Conservation (phyloP, 2,797 vertebrate genomes). For the Myiotriccus ornatus region DNA sequence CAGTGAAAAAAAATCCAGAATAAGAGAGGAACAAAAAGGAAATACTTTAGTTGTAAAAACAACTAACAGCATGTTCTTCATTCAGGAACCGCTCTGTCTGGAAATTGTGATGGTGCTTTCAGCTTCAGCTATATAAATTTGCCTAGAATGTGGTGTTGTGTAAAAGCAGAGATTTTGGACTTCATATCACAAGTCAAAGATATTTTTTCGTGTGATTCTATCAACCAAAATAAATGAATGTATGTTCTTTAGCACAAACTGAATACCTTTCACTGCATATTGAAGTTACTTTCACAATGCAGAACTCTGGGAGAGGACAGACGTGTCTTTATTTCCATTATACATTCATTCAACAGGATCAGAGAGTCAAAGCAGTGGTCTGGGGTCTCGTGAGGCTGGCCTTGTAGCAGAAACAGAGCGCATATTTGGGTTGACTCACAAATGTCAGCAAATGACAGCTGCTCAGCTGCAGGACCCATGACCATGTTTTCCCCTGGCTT, state of each 20-base stretch:
- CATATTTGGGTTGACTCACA: background rate
- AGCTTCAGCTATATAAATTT: background rate
- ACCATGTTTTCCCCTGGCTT: background rate
- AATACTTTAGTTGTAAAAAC: background rate
- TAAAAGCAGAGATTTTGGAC: background rate
- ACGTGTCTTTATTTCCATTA: background rate
- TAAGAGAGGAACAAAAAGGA: background rate
- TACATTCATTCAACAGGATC: background rate
- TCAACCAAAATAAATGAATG: background rate
- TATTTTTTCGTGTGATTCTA: background rate
- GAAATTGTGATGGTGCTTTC: background rate
- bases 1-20: background rate
- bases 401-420: background rate
- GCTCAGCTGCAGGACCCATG: background rate
- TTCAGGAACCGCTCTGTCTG: background rate
- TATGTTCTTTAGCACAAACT: background rate
- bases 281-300: background rate
- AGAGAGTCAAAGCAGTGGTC: background rate
- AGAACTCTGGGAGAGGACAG: background rate
- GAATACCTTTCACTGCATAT: background rate
- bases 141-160: background rate
- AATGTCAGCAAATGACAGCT: conserved; percentile 15
- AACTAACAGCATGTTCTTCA: background rate
- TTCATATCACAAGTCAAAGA: background rate
- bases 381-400: background rate